Percentiles rank a stretch among this genome's conserved stretches.
These are phyloP conservation scores for Cheilosia pagana DNA, from an alignment of 2,888 invertebrate genomes.

Conservation along the genomic window DNA sequence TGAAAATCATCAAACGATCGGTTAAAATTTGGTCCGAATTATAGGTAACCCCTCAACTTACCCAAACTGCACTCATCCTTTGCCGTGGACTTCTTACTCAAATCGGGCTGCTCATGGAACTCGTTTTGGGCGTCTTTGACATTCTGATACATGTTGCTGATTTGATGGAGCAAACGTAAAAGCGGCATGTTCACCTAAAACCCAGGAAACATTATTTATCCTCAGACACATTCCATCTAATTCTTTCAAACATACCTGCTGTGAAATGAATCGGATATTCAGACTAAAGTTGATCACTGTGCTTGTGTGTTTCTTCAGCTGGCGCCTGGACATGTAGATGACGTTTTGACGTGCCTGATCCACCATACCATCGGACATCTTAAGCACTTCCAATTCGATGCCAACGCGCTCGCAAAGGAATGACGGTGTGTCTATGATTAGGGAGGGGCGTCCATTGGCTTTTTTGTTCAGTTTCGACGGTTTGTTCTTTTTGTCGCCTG, in stretches of 20 bases:
- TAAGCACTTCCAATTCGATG: constrained; percentile 94
- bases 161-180: constrained; percentile 95
- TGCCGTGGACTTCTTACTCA: constrained; percentile 83
- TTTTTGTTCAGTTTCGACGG: constrained; percentile 80
- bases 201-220: not conserved
- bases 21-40: not conserved
- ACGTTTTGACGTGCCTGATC: constrained; percentile 94
- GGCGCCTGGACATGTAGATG: constrained; percentile 93
- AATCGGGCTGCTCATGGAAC: constrained; percentile 88
- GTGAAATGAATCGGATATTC: constrained; percentile 94
- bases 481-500: constrained; percentile 85
- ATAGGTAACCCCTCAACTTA: constrained; percentile 78
- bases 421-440: constrained; percentile 86
- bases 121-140: constrained; percentile 97
- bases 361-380: constrained; percentile 94
- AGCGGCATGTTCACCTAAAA: constrained; percentile 95
- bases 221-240: not conserved
- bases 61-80: constrained; percentile 87
- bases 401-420: constrained; percentile 96
- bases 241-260: constrained; percentile 86
- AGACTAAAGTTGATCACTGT: constrained; percentile 95
- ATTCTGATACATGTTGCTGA: constrained; percentile 98
- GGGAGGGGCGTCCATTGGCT: constrained; percentile 78
- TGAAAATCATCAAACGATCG: constrained; percentile 29
- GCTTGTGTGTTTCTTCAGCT: constrained; percentile 95